A percentile compares a stretch with the other conserved stretches of the same genome.
phyloP scores from a whole-genome alignment of 2,113 vertebrate genomes.

The Penelope pileata region DNA sequence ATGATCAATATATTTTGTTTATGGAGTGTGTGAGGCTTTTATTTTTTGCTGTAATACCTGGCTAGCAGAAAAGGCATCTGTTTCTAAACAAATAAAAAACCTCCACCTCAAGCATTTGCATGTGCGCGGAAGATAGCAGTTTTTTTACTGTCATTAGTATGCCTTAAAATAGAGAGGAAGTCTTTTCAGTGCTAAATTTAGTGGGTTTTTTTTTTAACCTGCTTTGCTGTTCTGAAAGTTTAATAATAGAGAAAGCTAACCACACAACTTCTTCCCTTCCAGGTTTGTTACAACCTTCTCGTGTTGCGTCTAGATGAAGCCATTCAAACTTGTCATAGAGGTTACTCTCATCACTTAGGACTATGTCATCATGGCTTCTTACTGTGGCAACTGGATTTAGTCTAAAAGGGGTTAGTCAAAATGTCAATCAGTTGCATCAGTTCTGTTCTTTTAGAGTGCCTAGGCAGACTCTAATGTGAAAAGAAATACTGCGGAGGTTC shows the following conservation, averaged over 20 bases:
- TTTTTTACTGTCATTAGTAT: constrained; percentile 24
- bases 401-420: neutral
- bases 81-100: neutral
- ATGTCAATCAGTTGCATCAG: neutral
- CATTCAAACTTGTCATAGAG: fast-evolving
- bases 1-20: constrained; percentile 16
- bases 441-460: neutral
- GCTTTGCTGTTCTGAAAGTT: neutral
- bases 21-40: neutral
- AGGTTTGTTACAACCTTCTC: neutral
- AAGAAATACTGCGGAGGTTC: neutral
- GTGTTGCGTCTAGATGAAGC: neutral
- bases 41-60: constrained; percentile 9
- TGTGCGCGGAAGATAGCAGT: neutral
- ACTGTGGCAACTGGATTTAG: neutral
- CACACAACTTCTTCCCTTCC: neutral
- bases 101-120: neutral
- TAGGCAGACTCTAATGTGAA: neutral
- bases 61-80: neutral
- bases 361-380: neutral
- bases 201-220: neutral
- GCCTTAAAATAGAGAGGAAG: neutral
- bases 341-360: neutral
- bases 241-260: neutral
- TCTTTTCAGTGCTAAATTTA: neutral